Evolutionary conservation across 2,888 invertebrate genomes (phyloP).

Genomic region (Ectobius pallidus): DNA sequence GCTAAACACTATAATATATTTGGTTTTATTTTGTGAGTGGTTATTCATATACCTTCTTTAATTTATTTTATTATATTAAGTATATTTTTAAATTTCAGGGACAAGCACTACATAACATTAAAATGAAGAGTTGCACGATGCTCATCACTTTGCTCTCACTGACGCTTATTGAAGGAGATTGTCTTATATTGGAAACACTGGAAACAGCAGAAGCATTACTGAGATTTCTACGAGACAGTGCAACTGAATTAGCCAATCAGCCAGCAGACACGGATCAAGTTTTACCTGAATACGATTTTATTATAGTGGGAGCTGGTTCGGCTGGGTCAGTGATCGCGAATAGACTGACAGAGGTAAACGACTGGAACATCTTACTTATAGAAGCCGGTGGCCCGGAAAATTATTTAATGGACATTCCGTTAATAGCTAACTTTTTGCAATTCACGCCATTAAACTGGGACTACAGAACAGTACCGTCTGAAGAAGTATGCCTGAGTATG

Average conservation of each 20-base stretch:
- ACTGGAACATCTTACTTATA: conserved; percentile 21
- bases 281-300: conserved; percentile 7
- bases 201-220: neutral
- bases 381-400: conserved; percentile 22
- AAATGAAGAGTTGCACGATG: too few species aligned
- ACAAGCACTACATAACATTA: too few species aligned
- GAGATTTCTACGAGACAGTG: neutral
- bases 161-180: too few species aligned
- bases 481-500: conserved; percentile 1
- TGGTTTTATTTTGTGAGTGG: too few species aligned
- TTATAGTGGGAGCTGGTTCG: conserved; percentile 21
- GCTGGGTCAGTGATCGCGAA: conserved; percentile 5
- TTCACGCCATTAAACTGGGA: neutral
- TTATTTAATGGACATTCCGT: conserved; percentile 4
- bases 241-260: neutral
- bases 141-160: too few species aligned
- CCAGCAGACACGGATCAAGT: neutral
- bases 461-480: neutral
- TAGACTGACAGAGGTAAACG: conserved; percentile 2
- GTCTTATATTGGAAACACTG: too few species aligned
- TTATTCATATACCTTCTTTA: too few species aligned
- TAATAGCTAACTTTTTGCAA: neutral
- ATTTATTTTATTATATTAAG: too few species aligned
- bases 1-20: too few species aligned
- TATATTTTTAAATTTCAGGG: too few species aligned